Evolutionary conservation across 2,113 vertebrate genomes (phyloP).

Genomic region (Charina bottae): DNA sequence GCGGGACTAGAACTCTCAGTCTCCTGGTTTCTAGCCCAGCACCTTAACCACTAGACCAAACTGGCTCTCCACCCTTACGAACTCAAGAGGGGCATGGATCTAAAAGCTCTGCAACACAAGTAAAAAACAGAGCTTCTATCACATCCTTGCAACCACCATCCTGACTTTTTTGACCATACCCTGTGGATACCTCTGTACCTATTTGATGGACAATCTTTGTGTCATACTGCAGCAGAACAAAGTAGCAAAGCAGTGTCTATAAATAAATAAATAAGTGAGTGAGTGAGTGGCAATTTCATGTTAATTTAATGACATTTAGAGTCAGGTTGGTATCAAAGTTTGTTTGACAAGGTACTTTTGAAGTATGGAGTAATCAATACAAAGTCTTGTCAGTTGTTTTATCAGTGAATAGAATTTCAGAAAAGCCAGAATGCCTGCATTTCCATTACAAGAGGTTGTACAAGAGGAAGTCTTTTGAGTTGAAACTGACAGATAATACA

Average conservation of each 20-base stretch:
- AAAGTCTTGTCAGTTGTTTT: constrained; percentile 47
- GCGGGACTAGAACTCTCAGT: no score
- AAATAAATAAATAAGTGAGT: constrained; percentile 13
- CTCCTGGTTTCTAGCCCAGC: no score
- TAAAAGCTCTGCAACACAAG: background rate
- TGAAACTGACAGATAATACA: constrained; percentile 43
- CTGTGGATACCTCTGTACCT: background rate
- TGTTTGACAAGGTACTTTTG: constrained; percentile 46
- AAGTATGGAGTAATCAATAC: constrained; percentile 57
- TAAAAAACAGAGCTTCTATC: background rate
- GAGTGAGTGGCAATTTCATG: constrained; percentile 49
- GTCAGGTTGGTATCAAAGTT: constrained; percentile 39
- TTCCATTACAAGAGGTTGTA: constrained; percentile 35
- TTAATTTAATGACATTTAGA: constrained; percentile 51
- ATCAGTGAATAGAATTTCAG: constrained; percentile 40
- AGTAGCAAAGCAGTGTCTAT: background rate
- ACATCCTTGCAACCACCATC: background rate
- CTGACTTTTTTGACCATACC: background rate
- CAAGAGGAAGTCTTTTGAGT: constrained; percentile 42
- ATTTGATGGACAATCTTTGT: background rate
- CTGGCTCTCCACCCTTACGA: no score
- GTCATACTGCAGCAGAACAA: constrained; percentile 1
- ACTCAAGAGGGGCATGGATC: no score
- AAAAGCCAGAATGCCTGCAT: constrained; percentile 17
- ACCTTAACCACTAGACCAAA: no score